Base-by-base conservation (phyloP, 2,113 vertebrate species). In the Poecilia latipinna region DNA sequence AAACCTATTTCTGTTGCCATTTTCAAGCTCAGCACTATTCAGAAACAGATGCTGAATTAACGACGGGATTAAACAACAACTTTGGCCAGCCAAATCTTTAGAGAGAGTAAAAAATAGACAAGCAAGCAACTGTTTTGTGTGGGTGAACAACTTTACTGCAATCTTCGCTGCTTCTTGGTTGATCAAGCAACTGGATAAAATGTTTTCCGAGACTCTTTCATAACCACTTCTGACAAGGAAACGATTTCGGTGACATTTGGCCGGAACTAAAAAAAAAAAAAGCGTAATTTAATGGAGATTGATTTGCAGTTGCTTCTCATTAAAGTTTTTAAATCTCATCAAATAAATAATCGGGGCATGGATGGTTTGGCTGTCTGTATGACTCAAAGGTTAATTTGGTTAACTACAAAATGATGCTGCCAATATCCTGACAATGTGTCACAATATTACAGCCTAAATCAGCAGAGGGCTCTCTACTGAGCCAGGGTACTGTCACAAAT, bases 1-100 rank as follows among this genome's bases (percentile, higher is more conserved):
- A 73, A 68, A 13, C 35, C 73, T 10, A 60, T 68, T 80, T 66
- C 80, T 84, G 78, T 73, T 82, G 72, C 71, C 66, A 60, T 28
- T 75, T 77, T 61, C 39, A 44, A n/a, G 70, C 78, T 73, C 77
- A 74, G 81, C 73, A 17, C 75, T 42, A 66, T 65, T 72, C 37
- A 72, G 13, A 19, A 19, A 48, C 1, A 37, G 69, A 31, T 65
- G 22, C 24, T 61, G 61, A 15, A 32, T 28, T 68, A 62, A 68
- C 1, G 24, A 74, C 78, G 24, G 68, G 65, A 65, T 65, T 26
- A 11, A 11, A 64, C 67, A 81, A 82, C 1, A 62, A 90, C 80
- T 88, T 77, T 67, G 68, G 48, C 51, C 69, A 68, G 31, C 4
- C 61, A 69, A 61, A 77, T 73, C 68, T 68, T 48, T 67, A 68